phyloP scores from a whole-genome alignment of 2,113 vertebrate genomes.

The Gila orcuttii region DNA sequence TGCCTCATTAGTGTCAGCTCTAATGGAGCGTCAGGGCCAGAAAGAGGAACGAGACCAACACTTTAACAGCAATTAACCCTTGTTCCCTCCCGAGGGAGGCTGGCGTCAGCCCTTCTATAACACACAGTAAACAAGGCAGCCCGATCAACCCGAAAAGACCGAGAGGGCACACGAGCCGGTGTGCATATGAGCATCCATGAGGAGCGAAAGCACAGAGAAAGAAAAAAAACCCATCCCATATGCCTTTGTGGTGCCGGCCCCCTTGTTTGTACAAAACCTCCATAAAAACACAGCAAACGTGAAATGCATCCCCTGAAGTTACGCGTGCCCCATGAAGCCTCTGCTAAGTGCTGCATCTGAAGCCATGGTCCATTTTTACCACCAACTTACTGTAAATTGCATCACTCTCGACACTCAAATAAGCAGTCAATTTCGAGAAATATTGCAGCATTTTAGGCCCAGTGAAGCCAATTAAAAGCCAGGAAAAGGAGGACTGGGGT shows the following conservation, averaged over 20 bases:
- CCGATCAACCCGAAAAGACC: slow-evolving; percentile 74
- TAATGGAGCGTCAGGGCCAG: slow-evolving; percentile 84
- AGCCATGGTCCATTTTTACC: slow-evolving; percentile 37
- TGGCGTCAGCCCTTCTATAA: slow-evolving; percentile 86
- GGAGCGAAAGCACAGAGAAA: background rate
- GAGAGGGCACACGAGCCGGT: slow-evolving; percentile 12
- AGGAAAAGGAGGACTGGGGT: slow-evolving; percentile 34
- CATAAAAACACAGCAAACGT: slow-evolving; percentile 41
- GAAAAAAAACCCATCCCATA: slow-evolving; percentile 1
- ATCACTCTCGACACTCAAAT: slow-evolving; percentile 54
- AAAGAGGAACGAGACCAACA: slow-evolving; percentile 83
- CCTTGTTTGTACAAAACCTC: background rate
- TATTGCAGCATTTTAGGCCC: slow-evolving; percentile 57
- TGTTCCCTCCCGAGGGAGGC: slow-evolving; percentile 81
- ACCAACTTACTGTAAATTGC: slow-evolving; percentile 56
- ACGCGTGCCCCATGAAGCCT: slow-evolving; percentile 38
- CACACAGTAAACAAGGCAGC: slow-evolving; percentile 87
- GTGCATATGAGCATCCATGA: slow-evolving; percentile 31
- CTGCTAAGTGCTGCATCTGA: slow-evolving; percentile 43
- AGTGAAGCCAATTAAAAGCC: slow-evolving; percentile 59
- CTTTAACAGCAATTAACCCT: slow-evolving; percentile 92
- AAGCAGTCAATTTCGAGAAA: slow-evolving; percentile 53
- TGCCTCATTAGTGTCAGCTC: slow-evolving; percentile 89
- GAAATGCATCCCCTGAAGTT: slow-evolving; percentile 41
- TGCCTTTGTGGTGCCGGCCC: background rate